These are phyloP conservation scores for Chauna torquata DNA, from an alignment of 2,113 vertebrate genomes.

Conservation along the genomic window DNA sequence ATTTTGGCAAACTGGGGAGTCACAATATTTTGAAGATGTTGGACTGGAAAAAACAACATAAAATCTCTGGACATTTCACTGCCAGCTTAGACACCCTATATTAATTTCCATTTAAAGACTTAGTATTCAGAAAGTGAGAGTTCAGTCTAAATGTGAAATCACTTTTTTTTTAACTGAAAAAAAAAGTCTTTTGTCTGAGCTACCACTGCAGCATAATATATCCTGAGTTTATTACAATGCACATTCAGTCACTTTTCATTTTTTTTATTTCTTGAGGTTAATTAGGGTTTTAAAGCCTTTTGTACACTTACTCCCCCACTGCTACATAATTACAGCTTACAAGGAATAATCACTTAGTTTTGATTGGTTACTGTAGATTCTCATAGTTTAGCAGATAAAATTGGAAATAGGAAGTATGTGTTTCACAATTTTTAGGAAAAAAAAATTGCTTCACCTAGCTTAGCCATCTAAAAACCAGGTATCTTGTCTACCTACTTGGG, in stretches of 20 bases:
- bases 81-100: not conserved
- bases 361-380: not conserved
- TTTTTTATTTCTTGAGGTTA: constrained; percentile 62
- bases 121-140: constrained; percentile 44
- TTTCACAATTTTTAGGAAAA: not conserved
- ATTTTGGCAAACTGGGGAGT: not conserved
- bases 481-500: not conserved
- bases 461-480: not conserved
- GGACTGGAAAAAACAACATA: not conserved
- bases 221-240: constrained; percentile 43
- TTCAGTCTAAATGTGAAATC: constrained; percentile 64
- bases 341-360: not conserved
- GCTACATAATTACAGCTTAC: constrained; percentile 2
- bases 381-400: not conserved
- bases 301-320: not conserved
- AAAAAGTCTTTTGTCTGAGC: constrained; percentile 59
- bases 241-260: constrained; percentile 46
- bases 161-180: not conserved
- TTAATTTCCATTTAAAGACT: not conserved
- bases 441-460: not conserved
- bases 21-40: not conserved
- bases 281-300: constrained; percentile 61
- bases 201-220: constrained; percentile 49
- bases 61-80: not conserved
- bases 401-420: not conserved